These are phyloP conservation scores for Phymatocera aterrima DNA, from an alignment of 2,888 invertebrate species.

Conservation along the genomic window DNA sequence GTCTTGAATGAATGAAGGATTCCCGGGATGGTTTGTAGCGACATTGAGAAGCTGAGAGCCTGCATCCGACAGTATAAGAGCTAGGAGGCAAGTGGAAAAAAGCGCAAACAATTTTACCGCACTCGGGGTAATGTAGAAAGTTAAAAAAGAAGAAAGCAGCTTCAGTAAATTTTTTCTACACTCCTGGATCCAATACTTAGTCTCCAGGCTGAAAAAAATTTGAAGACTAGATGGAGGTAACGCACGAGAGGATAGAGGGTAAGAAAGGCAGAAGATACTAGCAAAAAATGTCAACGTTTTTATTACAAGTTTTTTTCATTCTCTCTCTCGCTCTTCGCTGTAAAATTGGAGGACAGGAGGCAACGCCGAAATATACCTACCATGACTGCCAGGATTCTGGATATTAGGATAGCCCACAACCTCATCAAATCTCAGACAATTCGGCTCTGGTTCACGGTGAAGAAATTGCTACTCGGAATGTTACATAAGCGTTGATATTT, in stretches of 20 bases:
- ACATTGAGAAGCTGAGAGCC: not conserved
- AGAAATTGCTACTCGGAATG: constrained; percentile 61
- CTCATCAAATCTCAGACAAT: constrained; percentile 16
- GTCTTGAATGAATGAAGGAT: not conserved
- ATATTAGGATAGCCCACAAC: not conserved
- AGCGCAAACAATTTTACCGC: constrained; percentile 30
- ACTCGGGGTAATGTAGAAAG: constrained; percentile 36
- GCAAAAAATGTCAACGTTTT: constrained; percentile 38
- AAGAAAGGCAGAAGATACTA: not conserved
- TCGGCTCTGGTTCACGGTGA: constrained; percentile 30
- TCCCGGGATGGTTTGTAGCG: constrained; percentile 11
- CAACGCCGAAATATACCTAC: not conserved
- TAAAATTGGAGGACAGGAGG: not conserved
- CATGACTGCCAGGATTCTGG: not conserved
- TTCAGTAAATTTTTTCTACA: constrained; percentile 27
- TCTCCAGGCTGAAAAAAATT: constrained; percentile 29
- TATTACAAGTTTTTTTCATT: constrained; percentile 25
- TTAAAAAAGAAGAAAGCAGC: constrained; percentile 36
- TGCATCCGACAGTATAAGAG: not conserved
- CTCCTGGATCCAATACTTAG: constrained; percentile 35
- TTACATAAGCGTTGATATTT: constrained; percentile 59
- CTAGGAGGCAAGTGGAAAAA: constrained; percentile 11
- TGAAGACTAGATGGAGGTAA: not conserved
- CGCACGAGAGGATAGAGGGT: not conserved
- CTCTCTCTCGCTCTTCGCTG: not conserved